phyloP scores from a whole-genome alignment of 2,888 invertebrate genomes.

The Tetrapedia diversipes region DNA sequence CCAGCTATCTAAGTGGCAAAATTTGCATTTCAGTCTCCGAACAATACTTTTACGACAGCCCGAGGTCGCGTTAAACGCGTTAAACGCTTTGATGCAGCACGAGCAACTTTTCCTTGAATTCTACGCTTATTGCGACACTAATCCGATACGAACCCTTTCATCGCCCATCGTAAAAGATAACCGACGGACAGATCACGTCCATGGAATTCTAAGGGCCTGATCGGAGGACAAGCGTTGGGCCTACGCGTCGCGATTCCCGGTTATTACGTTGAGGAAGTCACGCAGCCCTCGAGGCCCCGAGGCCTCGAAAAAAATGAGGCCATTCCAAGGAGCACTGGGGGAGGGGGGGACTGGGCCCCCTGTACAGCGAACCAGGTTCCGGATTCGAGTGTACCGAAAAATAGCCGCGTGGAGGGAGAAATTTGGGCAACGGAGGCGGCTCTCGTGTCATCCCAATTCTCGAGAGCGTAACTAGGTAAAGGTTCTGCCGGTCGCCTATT shows the following conservation, averaged over 20 bases:
- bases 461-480: constrained; percentile 64
- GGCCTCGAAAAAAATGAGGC: constrained; percentile 77
- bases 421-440: constrained; percentile 48
- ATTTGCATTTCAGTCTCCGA: no score
- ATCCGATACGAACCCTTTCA: not conserved
- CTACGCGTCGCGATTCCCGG: constrained; percentile 35
- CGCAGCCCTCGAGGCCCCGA: constrained; percentile 70
- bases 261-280: constrained; percentile 75
- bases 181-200: constrained; percentile 30
- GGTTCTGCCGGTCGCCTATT: constrained; percentile 35
- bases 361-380: constrained; percentile 67
- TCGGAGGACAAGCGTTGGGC: constrained; percentile 25
- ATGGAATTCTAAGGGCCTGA: constrained; percentile 57
- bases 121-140: not conserved
- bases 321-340: constrained; percentile 70
- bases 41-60: no score
- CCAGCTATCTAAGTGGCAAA: no score
- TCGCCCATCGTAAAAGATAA: not conserved
- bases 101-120: not conserved
- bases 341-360: constrained; percentile 54
- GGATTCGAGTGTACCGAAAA: constrained; percentile 70
- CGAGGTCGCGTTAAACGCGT: no score
- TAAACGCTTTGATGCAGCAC: no score
- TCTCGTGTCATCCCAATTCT: constrained; percentile 68
- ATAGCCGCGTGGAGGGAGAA: constrained; percentile 46